Evolutionary conservation across 2,888 invertebrate species (phyloP).

Genomic region (Parelbella ahira): DNA sequence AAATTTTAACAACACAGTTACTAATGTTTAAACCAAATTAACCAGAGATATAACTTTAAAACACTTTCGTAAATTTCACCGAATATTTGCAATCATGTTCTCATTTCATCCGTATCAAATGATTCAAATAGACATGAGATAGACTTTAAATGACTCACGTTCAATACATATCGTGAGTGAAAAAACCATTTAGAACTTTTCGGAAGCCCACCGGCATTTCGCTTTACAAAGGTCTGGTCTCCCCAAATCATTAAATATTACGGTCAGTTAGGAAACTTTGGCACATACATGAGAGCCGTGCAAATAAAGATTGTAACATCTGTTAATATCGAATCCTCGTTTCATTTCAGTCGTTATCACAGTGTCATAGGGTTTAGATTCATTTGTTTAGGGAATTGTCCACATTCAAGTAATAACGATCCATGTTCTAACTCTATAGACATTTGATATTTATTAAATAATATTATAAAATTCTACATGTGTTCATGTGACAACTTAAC

Average conservation of each 20-base stretch:
- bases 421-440: too few species aligned
- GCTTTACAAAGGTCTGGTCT: conserved; percentile 7
- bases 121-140: too few species aligned
- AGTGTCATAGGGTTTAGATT: background rate
- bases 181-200: conserved; percentile 5
- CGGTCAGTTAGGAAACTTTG: conserved; percentile 21
- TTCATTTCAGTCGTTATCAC: conserved; percentile 2
- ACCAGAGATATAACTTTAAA: too few species aligned
- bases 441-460: too few species aligned
- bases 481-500: too few species aligned
- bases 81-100: too few species aligned
- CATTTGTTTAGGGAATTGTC: background rate
- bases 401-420: conserved; percentile 29
- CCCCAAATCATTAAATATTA: conserved; percentile 18
- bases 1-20: too few species aligned
- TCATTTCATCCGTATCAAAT: too few species aligned
- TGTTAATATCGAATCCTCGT: background rate
- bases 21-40: too few species aligned
- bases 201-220: conserved; percentile 10
- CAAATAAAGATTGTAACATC: conserved; percentile 20
- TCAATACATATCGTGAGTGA: background rate
- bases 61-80: too few species aligned
- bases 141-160: background rate
- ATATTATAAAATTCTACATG: too few species aligned
- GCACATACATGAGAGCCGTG: conserved; percentile 19